Base-by-base conservation (phyloP, 2,113 vertebrate genomes). In the Cacatua alba region DNA sequence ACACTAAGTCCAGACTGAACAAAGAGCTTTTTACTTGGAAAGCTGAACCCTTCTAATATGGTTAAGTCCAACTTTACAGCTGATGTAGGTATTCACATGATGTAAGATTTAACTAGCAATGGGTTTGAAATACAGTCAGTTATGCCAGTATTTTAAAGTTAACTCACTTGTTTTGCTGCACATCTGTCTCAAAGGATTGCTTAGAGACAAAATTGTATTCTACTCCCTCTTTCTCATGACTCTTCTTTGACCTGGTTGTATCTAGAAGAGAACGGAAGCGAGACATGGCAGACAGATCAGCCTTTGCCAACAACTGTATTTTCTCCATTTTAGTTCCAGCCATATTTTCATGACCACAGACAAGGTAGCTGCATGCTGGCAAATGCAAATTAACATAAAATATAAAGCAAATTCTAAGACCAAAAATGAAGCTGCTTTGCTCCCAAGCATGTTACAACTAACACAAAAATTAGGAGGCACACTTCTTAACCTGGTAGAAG, bases 181-280 rank as follows among this genome's bases (percentile, higher is more conserved):
- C 95, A 92, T 99, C 99, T 2, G 98, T 98, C 94, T 99, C 99
- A 48, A 99, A 99, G 2, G 98, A 98, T 52, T 99, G 98, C 96
- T 98, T 99, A 37, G 98, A 98, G 90, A 99, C 98, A 91, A 99
- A 99, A 97, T 99, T 99, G 91, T 99, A 99, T 80, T 99, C 99
- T 35, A 99, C 98, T 33, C 99, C 99, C 49, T 99, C 99, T 72
- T 98, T 98, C 98, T 99, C 99, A 2, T 99, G 98, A 95, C 97
- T 98, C 96, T 99, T 99, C 80, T 98, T 98, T 94, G 98, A 96
- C 82, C 99, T 98, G 67, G 99, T 99, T 84, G 99, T 99, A 95
- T 99, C 99, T 98, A 89, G 78, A 94, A 96, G 51, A 80, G 91
- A 80, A 80, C 19, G 35, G 79, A 92, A 78, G 26, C 44, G 41